A percentile compares a stretch with the other conserved stretches of the same genome.
Conservation (phyloP, 1,140 invertebrate genomes). For the Drosophila kanapiae region DNA sequence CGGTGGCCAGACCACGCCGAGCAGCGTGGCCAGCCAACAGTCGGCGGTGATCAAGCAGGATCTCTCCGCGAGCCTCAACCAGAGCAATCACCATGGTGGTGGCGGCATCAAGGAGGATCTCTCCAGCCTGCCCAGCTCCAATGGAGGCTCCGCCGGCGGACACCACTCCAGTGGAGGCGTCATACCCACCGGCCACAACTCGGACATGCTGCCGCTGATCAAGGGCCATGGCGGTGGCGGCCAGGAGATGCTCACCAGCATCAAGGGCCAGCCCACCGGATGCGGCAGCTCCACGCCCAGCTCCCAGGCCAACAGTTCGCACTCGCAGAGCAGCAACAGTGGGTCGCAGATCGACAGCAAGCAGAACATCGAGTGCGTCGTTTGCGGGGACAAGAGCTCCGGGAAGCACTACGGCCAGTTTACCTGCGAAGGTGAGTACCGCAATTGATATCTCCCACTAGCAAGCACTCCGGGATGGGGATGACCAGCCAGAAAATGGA, state of each 20-base stretch:
- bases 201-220: slow-evolving; percentile 83
- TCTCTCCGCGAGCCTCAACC: slow-evolving; percentile 74
- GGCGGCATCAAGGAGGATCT: slow-evolving; percentile 82
- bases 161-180: slow-evolving; percentile 75
- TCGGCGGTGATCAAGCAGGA: slow-evolving; percentile 83
- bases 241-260: slow-evolving; percentile 85
- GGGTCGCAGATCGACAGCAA: slow-evolving; percentile 92
- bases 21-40: slow-evolving; percentile 81
- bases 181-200: slow-evolving; percentile 60
- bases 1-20: slow-evolving; percentile 80
- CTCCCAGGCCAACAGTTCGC: slow-evolving; percentile 90
- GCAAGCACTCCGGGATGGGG: not conserved
- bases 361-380: slow-evolving; percentile 98
- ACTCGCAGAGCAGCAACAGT: slow-evolving; percentile 88
- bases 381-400: slow-evolving; percentile 99
- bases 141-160: slow-evolving; percentile 68
- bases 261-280: slow-evolving; percentile 78
- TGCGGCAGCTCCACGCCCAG: slow-evolving; percentile 89
- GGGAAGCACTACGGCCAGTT: slow-evolving; percentile 99
- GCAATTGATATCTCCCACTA: slow-evolving; percentile 22
- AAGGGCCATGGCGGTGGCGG: slow-evolving; percentile 47
- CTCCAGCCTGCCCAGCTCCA: slow-evolving; percentile 84
- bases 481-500: slow-evolving; percentile 71
- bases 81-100: slow-evolving; percentile 65
- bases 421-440: slow-evolving; percentile 96